These are phyloP conservation scores for Teleogryllus oceanicus DNA, from an alignment of 2,888 invertebrate species.

Conservation along the genomic window DNA sequence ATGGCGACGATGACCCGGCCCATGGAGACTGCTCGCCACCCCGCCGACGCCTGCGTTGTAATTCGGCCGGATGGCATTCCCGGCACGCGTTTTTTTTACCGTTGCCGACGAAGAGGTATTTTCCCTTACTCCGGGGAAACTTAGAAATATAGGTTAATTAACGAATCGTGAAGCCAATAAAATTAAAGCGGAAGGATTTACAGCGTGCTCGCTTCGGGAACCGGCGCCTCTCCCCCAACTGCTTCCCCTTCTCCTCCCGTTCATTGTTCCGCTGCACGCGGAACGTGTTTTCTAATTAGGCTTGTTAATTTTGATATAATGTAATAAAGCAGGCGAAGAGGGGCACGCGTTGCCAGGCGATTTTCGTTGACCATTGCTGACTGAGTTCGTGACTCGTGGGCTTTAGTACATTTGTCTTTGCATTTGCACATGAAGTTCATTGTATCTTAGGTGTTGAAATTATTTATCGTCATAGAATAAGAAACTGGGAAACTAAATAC, in stretches of 20 bases:
- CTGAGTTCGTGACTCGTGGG: no score
- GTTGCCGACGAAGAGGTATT: background rate
- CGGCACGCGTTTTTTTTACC: background rate
- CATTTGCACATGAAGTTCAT: no score
- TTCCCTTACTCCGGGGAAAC: background rate
- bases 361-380: no score
- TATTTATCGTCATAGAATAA: no score
- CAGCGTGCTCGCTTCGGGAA: background rate
- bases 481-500: no score
- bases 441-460: no score
- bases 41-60: background rate
- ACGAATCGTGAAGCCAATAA: slow-evolving; percentile 18
- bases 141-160: slow-evolving; percentile 10
- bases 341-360: no score
- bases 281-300: slow-evolving; percentile 4
- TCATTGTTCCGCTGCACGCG: background rate
- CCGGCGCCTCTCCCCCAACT: background rate
- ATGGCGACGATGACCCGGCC: no score
- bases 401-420: no score
- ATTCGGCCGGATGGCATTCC: background rate
- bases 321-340: background rate
- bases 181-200: background rate
- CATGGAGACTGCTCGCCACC: no score
- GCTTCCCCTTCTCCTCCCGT: background rate
- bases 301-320: slow-evolving; percentile 18